Evolutionary conservation across 2,888 invertebrate genomes (phyloP).

Genomic region (Lithosia quadra): DNA sequence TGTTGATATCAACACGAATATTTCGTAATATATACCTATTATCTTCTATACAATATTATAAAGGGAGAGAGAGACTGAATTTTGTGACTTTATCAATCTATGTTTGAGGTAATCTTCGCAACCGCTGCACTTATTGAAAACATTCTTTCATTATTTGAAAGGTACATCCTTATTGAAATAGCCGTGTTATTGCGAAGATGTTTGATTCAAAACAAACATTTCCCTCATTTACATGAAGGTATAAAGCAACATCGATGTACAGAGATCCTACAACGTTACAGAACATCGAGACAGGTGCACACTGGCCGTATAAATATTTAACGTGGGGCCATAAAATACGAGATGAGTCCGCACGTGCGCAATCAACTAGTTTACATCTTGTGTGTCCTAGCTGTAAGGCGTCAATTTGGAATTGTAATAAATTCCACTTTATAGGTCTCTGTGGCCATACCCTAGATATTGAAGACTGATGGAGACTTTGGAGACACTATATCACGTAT

Average conservation of each 20-base stretch:
- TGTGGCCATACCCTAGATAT: conserved; percentile 13
- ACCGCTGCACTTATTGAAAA: too few relatives aligned
- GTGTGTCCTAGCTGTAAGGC: conserved; percentile 18
- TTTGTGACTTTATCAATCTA: too few relatives aligned
- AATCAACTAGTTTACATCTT: conserved; percentile 28
- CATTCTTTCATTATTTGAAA: too few relatives aligned
- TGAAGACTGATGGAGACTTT: neutral
- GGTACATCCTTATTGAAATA: too few relatives aligned
- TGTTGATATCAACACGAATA: neutral
- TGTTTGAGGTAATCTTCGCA: too few relatives aligned
- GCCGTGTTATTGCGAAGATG: too few relatives aligned
- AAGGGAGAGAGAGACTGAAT: too few relatives aligned
- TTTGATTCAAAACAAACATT: neutral
- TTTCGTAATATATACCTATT: too few relatives aligned
- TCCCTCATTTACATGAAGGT: conserved; percentile 21
- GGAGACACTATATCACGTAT: neutral
- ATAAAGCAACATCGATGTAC: conserved; percentile 27
- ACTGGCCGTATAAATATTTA: conserved; percentile 58
- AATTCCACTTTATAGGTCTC: conserved; percentile 35
- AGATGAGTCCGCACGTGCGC: conserved; percentile 32
- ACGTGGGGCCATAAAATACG: conserved; percentile 51
- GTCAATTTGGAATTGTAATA: conserved; percentile 36
- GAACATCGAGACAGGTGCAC: conserved; percentile 36
- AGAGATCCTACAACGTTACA: conserved; percentile 29
- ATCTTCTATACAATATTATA: too few relatives aligned